Evolutionary conservation across 2,888 invertebrate genomes (phyloP), one percentile per base, ranked within the genome.

Genomic region (Diplazon laetatorius): DNA sequence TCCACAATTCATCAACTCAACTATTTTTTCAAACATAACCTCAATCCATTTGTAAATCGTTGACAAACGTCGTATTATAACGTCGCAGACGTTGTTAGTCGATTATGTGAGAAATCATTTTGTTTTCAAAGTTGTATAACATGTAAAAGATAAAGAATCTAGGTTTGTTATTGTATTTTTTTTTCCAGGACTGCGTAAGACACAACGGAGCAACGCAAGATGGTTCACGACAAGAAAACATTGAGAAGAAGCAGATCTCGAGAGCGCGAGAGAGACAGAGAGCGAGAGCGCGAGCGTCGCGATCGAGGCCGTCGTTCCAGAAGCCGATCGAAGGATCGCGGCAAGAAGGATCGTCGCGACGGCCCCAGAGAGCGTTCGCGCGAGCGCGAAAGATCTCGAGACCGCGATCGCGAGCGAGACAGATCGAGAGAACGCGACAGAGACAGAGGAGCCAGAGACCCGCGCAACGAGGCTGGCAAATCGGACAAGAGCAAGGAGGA

Each of bases 181-280:
- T n/a, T n/a, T n/a, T n/a, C n/a, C n/a, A n/a, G n/a, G n/a, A n/a
- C n/a, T n/a, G n/a, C n/a, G n/a, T n/a, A n/a, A n/a, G n/a, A n/a
- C n/a, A n/a, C n/a, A n/a, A n/a, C n/a, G n/a, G n/a, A n/a, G n/a
- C n/a, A n/a, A n/a, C n/a, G n/a, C n/a, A 75, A 65, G 60, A 91
- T 91, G 91, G 92, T 90, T 0, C 91, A 91, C 74, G 93, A 93
- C 62, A 93, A 93, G 84, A 93, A 93, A 78, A 87, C 84, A 12
- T 57, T 80, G 35, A 84, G 92, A 12, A 91, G 93, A 6, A 93
- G 93, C 18, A 92, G 92, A 69, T 93, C 93, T 1, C 89, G 90
- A 8, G 92, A 78, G 88, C 85, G 62, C 91, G 88, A 93, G 89
- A 83, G 90, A 0, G 88, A 88, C 5, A 87, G 86, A 16, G 93